Percentiles rank a stretch among this genome's conserved stretches.
Evolutionary conservation across 2,113 vertebrate genomes (phyloP).

Genomic region (Bothrops jararaca): DNA sequence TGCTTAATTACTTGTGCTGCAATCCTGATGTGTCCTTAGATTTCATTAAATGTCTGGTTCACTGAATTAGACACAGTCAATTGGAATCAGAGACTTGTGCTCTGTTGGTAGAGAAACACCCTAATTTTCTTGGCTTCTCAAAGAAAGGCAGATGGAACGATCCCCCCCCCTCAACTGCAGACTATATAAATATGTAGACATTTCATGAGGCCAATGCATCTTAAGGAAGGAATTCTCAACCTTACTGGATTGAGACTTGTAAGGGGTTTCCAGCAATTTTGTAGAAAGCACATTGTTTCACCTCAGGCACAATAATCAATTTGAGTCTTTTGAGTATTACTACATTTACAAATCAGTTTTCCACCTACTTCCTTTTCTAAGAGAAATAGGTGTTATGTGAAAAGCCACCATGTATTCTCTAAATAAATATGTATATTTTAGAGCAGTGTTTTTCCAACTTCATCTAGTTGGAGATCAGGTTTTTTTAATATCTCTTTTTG

Average conservation of each 20-base stretch:
- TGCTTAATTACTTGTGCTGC: neutral
- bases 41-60: neutral
- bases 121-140: neutral
- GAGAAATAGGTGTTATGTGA: neutral
- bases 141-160: neutral
- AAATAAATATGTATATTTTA: neutral
- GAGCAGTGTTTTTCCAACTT: neutral
- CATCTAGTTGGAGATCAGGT: neutral
- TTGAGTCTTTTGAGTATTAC: neutral
- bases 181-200: neutral
- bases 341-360: neutral
- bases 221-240: neutral
- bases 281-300: neutral
- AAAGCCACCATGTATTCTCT: neutral
- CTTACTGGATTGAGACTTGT: neutral
- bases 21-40: neutral
- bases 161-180: neutral
- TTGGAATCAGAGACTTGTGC: neutral
- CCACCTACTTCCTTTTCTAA: neutral
- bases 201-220: neutral
- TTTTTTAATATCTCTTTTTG: neutral
- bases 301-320: neutral
- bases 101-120: neutral
- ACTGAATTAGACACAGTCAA: neutral
- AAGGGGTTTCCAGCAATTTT: neutral